A percentile compares a stretch with the other conserved stretches of the same genome.
Conservation (phyloP, 92 coral and sea anemone genomes). For the Pocillopora meandrina region DNA sequence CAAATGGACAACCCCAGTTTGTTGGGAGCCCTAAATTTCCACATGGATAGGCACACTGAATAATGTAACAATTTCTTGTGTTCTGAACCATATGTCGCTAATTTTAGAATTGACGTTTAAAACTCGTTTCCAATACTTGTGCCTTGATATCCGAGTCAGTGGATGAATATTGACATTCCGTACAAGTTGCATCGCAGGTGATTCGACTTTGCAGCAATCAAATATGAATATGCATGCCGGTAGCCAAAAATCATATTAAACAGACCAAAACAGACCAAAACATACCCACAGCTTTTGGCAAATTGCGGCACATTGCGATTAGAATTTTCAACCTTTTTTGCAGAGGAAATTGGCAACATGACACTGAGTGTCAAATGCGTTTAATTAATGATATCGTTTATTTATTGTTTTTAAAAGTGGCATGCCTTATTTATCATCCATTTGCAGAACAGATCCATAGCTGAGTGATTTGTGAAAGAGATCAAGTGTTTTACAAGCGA, state of each 20-base stretch:
- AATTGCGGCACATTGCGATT: not conserved
- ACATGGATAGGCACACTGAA: not conserved
- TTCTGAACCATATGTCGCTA: not conserved
- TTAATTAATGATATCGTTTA: constrained; percentile 32
- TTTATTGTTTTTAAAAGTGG: not conserved
- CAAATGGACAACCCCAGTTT: not conserved
- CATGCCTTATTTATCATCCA: not conserved
- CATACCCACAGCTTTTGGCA: not conserved
- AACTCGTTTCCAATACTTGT: not conserved
- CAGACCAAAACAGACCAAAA: not conserved
- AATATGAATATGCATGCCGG: constrained; percentile 1
- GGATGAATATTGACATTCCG: constrained; percentile 9
- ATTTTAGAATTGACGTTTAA: not conserved
- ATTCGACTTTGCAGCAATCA: not conserved
- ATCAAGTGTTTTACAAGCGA: constrained; percentile 9
- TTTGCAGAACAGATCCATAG: constrained; percentile 21
- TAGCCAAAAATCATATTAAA: constrained; percentile 19
- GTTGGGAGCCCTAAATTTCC: not conserved
- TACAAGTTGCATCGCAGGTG: not conserved
- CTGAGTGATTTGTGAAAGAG: constrained; percentile 9
- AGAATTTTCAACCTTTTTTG: not conserved
- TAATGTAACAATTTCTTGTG: no score
- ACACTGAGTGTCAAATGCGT: constrained; percentile 18
- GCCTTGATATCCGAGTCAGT: not conserved
- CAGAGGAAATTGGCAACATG: constrained; percentile 1